phyloP scores from a whole-genome alignment of 2,113 vertebrate genomes.

The Empidonax alnorum region DNA sequence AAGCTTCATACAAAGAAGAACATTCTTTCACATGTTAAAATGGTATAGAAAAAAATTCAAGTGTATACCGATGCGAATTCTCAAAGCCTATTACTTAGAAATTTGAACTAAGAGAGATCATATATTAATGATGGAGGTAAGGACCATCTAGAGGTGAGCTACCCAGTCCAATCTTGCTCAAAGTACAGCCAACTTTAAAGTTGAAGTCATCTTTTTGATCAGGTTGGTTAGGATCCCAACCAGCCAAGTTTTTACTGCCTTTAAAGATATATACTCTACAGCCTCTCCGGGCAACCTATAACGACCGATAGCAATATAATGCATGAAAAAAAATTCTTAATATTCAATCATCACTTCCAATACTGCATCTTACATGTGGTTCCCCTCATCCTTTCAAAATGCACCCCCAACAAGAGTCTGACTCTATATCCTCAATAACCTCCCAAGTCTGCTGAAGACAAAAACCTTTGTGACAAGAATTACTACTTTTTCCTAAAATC shows the following conservation, averaged over 20 bases:
- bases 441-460: not conserved
- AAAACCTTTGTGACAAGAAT: not conserved
- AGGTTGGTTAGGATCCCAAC: not conserved
- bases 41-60: not conserved
- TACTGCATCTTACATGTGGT: not conserved
- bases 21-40: not conserved
- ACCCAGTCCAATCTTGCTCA: not conserved
- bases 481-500: not conserved
- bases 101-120: not conserved
- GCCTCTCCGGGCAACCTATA: not conserved
- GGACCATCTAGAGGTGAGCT: not conserved
- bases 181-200: not conserved
- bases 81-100: not conserved
- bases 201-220: not conserved
- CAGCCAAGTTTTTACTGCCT: not conserved
- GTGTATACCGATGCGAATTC: not conserved
- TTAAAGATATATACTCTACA: not conserved
- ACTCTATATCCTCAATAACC: not conserved
- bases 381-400: not conserved
- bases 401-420: not conserved
- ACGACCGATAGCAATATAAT: not conserved
- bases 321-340: not conserved
- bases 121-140: not conserved
- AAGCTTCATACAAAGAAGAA: not conserved
- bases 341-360: not conserved